Percentiles rank a stretch among this genome's conserved stretches.
Evolutionary conservation across 2,797 vertebrate genomes (phyloP).

Genomic region (Cirrhinus molitorella): DNA sequence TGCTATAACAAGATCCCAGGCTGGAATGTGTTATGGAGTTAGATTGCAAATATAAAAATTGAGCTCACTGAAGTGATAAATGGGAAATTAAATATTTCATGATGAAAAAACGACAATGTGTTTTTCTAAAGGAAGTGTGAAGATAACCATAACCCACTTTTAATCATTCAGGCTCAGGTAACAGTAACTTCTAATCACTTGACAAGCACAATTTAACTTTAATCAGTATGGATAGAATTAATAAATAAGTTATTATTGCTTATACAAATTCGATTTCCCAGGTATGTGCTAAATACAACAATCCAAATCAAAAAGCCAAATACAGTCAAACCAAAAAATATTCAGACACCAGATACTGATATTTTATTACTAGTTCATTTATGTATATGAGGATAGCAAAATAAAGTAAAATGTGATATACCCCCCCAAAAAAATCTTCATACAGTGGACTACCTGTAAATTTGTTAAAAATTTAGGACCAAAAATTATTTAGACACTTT

Average conservation of each 20-base stretch:
- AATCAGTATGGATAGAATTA: neutral
- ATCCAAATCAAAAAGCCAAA: neutral
- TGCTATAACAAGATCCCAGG: constrained; percentile 35
- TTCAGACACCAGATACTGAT: too few relatives aligned
- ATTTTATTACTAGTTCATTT: too few relatives aligned
- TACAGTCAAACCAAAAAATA: too few relatives aligned
- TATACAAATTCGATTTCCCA: neutral
- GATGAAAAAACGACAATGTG: constrained; percentile 7
- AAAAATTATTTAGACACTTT: too few relatives aligned
- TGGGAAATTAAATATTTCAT: constrained; percentile 51
- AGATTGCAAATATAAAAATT: constrained; percentile 34
- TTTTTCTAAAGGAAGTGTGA: constrained; percentile 33
- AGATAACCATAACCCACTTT: neutral
- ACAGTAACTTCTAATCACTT: neutral
- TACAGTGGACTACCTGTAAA: too few relatives aligned
- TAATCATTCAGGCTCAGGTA: neutral
- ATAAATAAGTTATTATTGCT: neutral
- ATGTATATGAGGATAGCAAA: too few relatives aligned
- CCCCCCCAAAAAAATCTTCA: too few relatives aligned
- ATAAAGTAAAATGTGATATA: too few relatives aligned
- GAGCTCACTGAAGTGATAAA: constrained; percentile 46
- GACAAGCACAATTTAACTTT: constrained; percentile 4
- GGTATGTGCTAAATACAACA: neutral
- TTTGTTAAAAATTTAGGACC: too few relatives aligned
- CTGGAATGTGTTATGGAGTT: constrained; percentile 27